Conservation (phyloP, 2,113 vertebrate species). For the Ptilorrhoa leucosticta region DNA sequence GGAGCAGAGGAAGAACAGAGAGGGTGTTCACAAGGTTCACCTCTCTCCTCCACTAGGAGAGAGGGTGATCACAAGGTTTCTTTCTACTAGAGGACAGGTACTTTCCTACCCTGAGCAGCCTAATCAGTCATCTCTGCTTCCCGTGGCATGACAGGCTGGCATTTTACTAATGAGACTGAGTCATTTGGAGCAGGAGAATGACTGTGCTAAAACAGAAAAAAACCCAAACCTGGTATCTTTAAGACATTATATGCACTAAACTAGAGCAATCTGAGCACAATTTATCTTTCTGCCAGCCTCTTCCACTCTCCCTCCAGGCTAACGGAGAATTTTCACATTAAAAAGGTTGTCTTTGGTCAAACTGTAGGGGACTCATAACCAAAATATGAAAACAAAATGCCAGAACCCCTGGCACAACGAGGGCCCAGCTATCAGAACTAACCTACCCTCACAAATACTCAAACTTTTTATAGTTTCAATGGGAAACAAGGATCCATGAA, state of each 20-base stretch:
- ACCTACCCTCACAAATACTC: neutral
- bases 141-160: neutral
- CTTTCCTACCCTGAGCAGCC: neutral
- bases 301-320: neutral
- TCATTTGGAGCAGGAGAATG: neutral
- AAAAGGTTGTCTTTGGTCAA: neutral
- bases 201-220: neutral
- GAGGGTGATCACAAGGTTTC: neutral
- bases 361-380: rapidly evolving
- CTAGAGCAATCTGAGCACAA: neutral
- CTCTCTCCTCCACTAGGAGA: neutral
- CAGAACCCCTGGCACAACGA: neutral
- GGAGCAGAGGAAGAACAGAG: neutral
- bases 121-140: neutral
- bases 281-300: neutral
- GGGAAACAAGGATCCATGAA: neutral
- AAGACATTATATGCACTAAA: neutral
- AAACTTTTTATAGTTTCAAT: neutral
- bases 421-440: neutral
- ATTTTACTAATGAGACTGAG: neutral
- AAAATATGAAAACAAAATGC: neutral
- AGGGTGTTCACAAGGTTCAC: neutral
- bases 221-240: neutral
- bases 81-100: neutral
- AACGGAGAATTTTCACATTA: neutral